Percentiles rank a stretch among this genome's conserved stretches.
These are phyloP conservation scores for Athetis lepigone DNA, from an alignment of 2,888 invertebrate species.

Conservation along the genomic window DNA sequence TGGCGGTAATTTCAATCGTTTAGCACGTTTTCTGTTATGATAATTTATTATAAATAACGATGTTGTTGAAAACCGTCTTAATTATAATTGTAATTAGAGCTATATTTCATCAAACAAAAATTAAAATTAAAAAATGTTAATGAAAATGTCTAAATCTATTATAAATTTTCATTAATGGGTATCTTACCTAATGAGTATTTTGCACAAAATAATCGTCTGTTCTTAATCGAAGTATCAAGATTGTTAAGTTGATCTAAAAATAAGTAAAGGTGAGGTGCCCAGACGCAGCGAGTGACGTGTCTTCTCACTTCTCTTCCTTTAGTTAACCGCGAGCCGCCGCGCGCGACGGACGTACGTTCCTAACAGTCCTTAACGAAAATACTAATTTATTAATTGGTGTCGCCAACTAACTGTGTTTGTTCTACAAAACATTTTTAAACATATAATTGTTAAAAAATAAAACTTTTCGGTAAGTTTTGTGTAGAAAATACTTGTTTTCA, in stretches of 20 bases:
- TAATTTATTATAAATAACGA: neutral
- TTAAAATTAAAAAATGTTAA: neutral
- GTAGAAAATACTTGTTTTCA: constrained; percentile 74
- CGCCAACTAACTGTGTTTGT: constrained; percentile 70
- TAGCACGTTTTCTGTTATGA: constrained; percentile 23
- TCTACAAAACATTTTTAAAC: constrained; percentile 53
- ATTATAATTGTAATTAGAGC: neutral
- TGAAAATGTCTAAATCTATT: neutral
- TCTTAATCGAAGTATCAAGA: constrained; percentile 75
- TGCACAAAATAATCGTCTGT: neutral
- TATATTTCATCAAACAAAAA: neutral
- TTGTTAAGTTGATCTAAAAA: constrained; percentile 65
- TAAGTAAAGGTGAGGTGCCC: constrained; percentile 88
- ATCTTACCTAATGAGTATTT: neutral
- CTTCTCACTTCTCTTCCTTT: constrained; percentile 82
- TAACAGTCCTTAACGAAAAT: constrained; percentile 46
- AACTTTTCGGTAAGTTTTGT: constrained; percentile 66
- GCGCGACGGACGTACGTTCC: constrained; percentile 68
- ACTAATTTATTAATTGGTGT: constrained; percentile 76
- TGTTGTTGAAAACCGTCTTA: constrained; percentile 4
- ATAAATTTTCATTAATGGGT: neutral
- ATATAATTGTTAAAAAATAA: constrained; percentile 21
- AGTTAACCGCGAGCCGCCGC: constrained; percentile 84
- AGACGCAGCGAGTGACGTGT: constrained; percentile 88
- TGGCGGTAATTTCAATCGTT: constrained; percentile 21